Percentiles rank a stretch among this genome's conserved stretches.
phyloP scores from a whole-genome alignment of 2,888 invertebrate species.

The Panorpa germanica region DNA sequence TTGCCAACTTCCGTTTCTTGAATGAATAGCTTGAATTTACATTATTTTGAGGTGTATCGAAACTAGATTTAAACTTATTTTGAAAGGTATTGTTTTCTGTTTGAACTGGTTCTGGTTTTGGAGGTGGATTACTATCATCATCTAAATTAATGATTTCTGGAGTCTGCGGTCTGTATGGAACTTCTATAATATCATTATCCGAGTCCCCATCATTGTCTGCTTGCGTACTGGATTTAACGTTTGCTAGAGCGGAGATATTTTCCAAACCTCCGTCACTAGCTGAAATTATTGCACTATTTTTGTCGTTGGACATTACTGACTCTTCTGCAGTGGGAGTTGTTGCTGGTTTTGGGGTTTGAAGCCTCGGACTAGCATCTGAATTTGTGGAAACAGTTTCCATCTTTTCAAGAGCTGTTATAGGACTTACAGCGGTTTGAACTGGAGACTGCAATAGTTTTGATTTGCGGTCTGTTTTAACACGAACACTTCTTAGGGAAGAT shows the following conservation, averaged over 20 bases:
- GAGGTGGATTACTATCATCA: too few relatives aligned
- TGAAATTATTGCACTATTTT: neutral
- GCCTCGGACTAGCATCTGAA: too few relatives aligned
- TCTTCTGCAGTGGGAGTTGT: neutral
- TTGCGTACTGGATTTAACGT: too few relatives aligned
- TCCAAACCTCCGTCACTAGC: too few relatives aligned
- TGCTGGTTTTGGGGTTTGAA: too few relatives aligned
- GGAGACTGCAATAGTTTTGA: too few relatives aligned
- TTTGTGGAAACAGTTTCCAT: too few relatives aligned
- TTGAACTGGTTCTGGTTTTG: neutral
- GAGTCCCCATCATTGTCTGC: too few relatives aligned
- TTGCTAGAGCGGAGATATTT: too few relatives aligned
- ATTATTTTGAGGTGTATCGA: neutral
- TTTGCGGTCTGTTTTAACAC: constrained; percentile 9
- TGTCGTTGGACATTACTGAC: neutral
- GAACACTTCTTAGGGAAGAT: constrained; percentile 10
- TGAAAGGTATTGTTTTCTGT: constrained; percentile 1
- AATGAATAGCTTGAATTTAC: constrained; percentile 27
- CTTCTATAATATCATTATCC: constrained; percentile 20
- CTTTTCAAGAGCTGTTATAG: too few relatives aligned
- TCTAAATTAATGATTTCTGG: constrained; percentile 47
- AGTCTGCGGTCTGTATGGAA: constrained; percentile 37
- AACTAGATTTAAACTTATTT: neutral
- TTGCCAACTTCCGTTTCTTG: constrained; percentile 52
- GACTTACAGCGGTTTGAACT: too few relatives aligned